Conservation (phyloP, 2,797 vertebrate genomes). For the Arrhamphus sclerolepis region DNA sequence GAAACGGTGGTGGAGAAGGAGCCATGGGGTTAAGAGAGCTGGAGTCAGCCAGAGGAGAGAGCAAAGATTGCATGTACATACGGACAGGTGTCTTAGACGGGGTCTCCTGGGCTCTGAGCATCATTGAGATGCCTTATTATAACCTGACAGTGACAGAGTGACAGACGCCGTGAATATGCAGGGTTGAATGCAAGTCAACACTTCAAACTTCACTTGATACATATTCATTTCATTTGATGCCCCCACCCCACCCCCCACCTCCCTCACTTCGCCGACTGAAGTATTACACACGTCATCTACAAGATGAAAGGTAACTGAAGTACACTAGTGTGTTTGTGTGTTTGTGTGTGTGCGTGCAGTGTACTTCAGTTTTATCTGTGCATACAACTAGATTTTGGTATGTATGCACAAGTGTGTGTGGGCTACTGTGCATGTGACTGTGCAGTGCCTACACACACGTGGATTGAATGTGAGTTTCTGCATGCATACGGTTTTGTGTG, state of each 20-base stretch:
- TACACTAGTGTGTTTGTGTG: constrained; percentile 15
- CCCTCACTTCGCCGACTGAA: constrained; percentile 34
- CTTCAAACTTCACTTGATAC: constrained; percentile 69
- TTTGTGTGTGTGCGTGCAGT: neutral
- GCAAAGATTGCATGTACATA: constrained; percentile 39
- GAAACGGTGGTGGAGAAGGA: constrained; percentile 35
- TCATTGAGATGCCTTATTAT: constrained; percentile 71
- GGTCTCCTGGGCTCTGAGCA: constrained; percentile 62
- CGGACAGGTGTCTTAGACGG: constrained; percentile 57
- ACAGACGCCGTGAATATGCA: constrained; percentile 61
- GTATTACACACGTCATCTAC: constrained; percentile 42
- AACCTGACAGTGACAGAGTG: constrained; percentile 67
- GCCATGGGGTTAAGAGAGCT: constrained; percentile 30
- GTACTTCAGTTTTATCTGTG: constrained; percentile 15
- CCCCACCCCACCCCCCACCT: no score
- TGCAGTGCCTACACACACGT: no score
- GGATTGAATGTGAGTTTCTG: no score
- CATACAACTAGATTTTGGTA: constrained; percentile 14
- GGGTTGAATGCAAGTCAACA: constrained; percentile 66
- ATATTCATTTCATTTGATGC: constrained; percentile 77
- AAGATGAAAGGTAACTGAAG: constrained; percentile 39
- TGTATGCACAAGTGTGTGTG: neutral
- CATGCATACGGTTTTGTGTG: constrained; percentile 7
- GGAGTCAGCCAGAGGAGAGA: constrained; percentile 45
- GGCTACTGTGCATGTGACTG: no score